phyloP scores from a whole-genome alignment of 2,888 invertebrate species.

The Oscheius onirici region DNA sequence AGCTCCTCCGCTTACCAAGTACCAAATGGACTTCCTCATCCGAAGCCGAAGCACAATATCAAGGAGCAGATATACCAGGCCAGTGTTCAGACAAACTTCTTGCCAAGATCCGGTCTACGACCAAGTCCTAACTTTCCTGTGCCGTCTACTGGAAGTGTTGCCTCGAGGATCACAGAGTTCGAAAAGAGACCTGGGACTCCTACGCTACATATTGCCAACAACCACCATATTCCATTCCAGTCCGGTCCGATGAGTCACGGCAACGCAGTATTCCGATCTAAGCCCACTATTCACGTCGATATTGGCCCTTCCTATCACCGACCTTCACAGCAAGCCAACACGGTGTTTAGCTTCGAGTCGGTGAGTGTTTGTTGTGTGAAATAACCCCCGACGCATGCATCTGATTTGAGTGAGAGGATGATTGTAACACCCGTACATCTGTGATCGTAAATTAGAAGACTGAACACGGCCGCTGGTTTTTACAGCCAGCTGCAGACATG shows the following conservation, averaged over 20 bases:
- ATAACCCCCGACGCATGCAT: too few species aligned
- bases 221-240: conserved; percentile 33
- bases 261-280: conserved; percentile 67
- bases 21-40: conserved; percentile 67
- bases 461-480: too few species aligned
- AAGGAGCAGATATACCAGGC: conserved; percentile 66
- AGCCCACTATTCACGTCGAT: conserved; percentile 68
- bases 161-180: conserved; percentile 65
- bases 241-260: conserved; percentile 62
- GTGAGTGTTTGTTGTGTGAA: conserved; percentile 4
- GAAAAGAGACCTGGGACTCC: conserved; percentile 66
- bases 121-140: conserved; percentile 63
- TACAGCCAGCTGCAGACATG: too few species aligned
- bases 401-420: too few species aligned
- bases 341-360: conserved; percentile 30
- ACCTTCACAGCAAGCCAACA: conserved; percentile 29
- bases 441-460: too few species aligned
- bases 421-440: too few species aligned
- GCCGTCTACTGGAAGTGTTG: conserved; percentile 65
- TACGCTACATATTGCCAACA: conserved; percentile 40
- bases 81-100: conserved; percentile 36
- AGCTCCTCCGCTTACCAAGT: conserved; percentile 56
- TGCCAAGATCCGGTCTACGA: conserved; percentile 15
- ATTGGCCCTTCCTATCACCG: conserved; percentile 40
- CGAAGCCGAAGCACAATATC: conserved; percentile 70